A percentile compares a stretch with the other conserved stretches of the same genome.
phyloP scores from a whole-genome alignment of 2,797 vertebrate genomes.

The Aythya fuligula region DNA sequence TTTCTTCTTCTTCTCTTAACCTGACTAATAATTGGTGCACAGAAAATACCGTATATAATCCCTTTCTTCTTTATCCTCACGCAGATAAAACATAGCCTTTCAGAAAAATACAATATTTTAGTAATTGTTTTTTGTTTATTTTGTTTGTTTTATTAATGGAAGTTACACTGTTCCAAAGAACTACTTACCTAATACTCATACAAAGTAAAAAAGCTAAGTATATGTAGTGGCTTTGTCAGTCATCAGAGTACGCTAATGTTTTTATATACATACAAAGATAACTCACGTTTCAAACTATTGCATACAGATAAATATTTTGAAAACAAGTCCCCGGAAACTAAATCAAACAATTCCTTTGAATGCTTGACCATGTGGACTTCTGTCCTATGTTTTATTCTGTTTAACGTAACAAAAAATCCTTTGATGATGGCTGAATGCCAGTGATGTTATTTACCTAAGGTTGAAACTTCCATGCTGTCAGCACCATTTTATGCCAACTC shows the following conservation, averaged over 20 bases:
- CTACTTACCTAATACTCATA: neutral
- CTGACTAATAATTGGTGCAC: neutral
- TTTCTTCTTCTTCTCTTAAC: neutral
- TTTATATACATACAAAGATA: neutral
- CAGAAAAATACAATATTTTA: neutral
- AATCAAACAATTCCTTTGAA: neutral
- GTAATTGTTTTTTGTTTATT: neutral
- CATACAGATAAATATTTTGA: neutral
- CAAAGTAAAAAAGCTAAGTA: neutral
- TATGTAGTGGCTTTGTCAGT: neutral
- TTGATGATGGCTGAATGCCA: neutral
- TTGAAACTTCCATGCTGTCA: neutral
- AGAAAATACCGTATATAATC: neutral
- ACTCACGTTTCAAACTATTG: neutral
- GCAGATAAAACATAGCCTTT: neutral
- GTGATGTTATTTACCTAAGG: neutral
- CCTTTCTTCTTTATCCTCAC: neutral
- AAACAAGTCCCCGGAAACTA: neutral
- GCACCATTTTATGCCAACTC: neutral
- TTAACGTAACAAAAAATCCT: neutral
- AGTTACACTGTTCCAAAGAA: neutral
- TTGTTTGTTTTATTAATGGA: neutral
- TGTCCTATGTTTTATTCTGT: neutral
- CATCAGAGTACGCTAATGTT: neutral
- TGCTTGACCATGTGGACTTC: neutral